Evolutionary conservation across 1,140 invertebrate species (phyloP), one percentile per base, ranked within the genome.

Genomic region (Drosophila nigromelanica): DNA sequence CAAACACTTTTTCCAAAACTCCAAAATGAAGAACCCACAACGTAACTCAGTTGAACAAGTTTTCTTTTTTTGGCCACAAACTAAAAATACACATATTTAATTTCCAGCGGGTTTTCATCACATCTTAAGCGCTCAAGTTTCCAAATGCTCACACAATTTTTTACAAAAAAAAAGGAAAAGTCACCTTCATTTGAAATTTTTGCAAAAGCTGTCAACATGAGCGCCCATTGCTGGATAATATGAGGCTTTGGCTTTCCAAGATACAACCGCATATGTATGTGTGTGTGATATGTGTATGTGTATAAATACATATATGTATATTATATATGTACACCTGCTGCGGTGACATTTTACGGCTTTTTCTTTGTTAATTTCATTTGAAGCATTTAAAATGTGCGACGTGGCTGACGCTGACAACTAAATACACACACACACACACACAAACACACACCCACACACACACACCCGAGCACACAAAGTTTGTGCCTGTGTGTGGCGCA

Each of bases 351-450:
- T 87, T 87, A 87, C 78, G 71, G 78, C 82, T 87, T 79, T 81
- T 78, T 87, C 82, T 87, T 87, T 87, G 82, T 87, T 87, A 87
- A 87, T 87, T 87, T 87, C 83, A 79, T 87, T 87, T 87, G 83
- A 82, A 69, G 78, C 82, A 82, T 87, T 87, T 89, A 87, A 87
- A 87, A 79, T 89, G 78, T 82, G 75, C 76, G 73, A 67, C 82
- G 68, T 76, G 50, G 72, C 82, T 87, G 82, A 50, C 51, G 78
- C 67, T 87, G 82, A 87, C 82, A 87, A 89, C 83, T 87, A 82
- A 86, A 86, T 86, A 87, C 64, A 82, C 59, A 61, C 58, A 58
- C 35, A 48, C 52, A 67, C 21, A n/a, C n/a, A n/a, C n/a, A 60
- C 42, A 58, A 40, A 50, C 47, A 55, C 21, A 47, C 40, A 27